phyloP scores from a whole-genome alignment of 2,797 vertebrate genomes.

The Orientallactaga sibirica region DNA sequence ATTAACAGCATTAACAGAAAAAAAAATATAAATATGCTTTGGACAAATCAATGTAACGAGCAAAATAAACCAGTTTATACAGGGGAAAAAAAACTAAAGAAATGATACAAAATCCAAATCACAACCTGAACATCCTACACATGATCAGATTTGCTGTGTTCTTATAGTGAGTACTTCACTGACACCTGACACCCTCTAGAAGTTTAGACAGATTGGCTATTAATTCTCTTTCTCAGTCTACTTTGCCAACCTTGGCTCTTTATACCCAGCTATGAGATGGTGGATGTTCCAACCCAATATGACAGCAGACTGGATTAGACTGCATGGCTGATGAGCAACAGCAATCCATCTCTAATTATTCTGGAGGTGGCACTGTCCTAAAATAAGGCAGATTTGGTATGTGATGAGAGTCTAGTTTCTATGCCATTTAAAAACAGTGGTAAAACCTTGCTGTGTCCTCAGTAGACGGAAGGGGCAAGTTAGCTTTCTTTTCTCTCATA shows the following conservation, averaged over 20 bases:
- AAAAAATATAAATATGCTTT: neutral
- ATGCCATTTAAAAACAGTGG: neutral
- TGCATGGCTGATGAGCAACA: neutral
- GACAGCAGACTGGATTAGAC: neutral
- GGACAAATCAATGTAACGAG: constrained; percentile 16
- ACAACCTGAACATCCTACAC: neutral
- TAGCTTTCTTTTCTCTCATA: neutral
- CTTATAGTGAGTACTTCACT: neutral
- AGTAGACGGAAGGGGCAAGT: neutral
- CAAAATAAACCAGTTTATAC: neutral
- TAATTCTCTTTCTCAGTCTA: neutral
- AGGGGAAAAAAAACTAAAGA: neutral
- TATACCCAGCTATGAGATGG: neutral
- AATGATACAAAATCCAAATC: neutral
- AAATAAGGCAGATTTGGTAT: neutral
- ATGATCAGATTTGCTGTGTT: neutral
- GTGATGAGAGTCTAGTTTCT: neutral
- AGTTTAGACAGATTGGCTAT: neutral
- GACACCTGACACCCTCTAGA: neutral
- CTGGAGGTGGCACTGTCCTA: neutral
- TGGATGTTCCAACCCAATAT: neutral
- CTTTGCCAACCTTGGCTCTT: constrained; percentile 3
- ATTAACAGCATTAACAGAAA: constrained; percentile 33
- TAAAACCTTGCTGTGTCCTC: neutral
- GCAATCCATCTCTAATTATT: neutral